phyloP scores from a whole-genome alignment of 92 coral and sea anemone species.

The Epizoanthus illoricatus region DNA sequence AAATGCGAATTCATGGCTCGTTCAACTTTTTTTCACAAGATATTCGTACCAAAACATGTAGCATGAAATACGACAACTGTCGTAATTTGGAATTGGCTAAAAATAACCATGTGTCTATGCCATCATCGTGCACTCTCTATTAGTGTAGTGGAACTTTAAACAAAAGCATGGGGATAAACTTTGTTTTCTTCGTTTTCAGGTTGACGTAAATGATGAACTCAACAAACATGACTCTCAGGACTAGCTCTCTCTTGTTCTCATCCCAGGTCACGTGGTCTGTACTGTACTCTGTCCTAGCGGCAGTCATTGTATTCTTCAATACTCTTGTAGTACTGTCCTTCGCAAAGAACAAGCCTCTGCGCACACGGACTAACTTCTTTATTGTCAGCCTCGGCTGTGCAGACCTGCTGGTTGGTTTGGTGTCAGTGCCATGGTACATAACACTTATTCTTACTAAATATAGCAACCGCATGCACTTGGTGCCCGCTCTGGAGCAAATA shows the following conservation, averaged over 20 bases:
- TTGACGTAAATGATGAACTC: conserved; percentile 1
- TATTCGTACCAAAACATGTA: too few species aligned
- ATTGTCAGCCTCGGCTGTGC: conserved; percentile 70
- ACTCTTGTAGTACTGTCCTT: conserved; percentile 66
- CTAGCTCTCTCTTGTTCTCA: neutral
- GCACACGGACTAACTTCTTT: conserved; percentile 78
- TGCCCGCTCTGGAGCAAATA: conserved; percentile 29
- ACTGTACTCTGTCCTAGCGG: conserved; percentile 37
- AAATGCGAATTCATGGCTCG: too few species aligned
- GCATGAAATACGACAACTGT: too few species aligned
- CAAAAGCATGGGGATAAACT: too few species aligned
- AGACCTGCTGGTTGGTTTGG: conserved; percentile 68
- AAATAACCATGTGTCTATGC: too few species aligned
- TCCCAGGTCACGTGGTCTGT: conserved; percentile 48
- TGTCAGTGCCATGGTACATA: conserved; percentile 75
- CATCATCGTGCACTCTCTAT: too few species aligned
- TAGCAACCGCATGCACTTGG: conserved; percentile 27
- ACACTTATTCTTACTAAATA: conserved; percentile 51
- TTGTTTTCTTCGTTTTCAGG: neutral
- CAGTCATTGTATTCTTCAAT: conserved; percentile 58
- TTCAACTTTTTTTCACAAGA: too few species aligned
- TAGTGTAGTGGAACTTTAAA: too few species aligned
- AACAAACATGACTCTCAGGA: neutral
- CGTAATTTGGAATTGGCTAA: too few species aligned
- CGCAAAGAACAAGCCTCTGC: conserved; percentile 64